Evolutionary conservation across 2,113 vertebrate genomes (phyloP), one percentile per base, ranked within the genome.

Genomic region (Ptilorrhoa leucosticta): DNA sequence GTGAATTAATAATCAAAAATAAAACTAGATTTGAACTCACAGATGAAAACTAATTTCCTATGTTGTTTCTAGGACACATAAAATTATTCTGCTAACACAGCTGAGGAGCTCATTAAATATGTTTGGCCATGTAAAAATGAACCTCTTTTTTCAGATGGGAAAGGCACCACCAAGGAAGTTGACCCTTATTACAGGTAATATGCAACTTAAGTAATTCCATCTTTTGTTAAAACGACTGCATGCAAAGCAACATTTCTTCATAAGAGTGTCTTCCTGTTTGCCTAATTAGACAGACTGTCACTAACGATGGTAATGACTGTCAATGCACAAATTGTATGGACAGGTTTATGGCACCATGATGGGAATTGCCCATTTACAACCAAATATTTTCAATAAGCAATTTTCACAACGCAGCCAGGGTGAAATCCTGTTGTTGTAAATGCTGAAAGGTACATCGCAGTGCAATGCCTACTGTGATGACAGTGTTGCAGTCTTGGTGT

Each of bases 1-100:
- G 47, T 71, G 60, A 93, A 80, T 70, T 51, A 86, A 64, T 66
- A 87, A 66, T 54, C 35, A 79, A 89, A 96, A 97, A 79, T 86
- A 69, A 83, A 93, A 96, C 60, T 94, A 54, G 35, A 93, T 96
- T 97, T 92, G 61, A 96, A 91, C 35, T 78, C 26, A 66, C 90
- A 75, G 15, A 81, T 90, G 56, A 84, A 95, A 96, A 91, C 37
- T 51, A 20, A 66, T 95, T 93, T 82, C 75, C 87, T 96, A 58
- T 82, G n/a, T 90, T 96, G 45, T 90, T 95, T 97, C 73, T 78
- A 75, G 81, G 91, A 78, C 75, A 90, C 17, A 28, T 50, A 75
- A 83, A 72, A 95, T 94, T 96, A 71, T 30, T 63, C 61, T 86
- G 91, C 93, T 77, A 88, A 77, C 65, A 80, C 78, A 96, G 65